A percentile compares a stretch with the other conserved stretches of the same genome.
Evolutionary conservation across 1,140 invertebrate species (phyloP).

Genomic region (Drosophila erecta): DNA sequence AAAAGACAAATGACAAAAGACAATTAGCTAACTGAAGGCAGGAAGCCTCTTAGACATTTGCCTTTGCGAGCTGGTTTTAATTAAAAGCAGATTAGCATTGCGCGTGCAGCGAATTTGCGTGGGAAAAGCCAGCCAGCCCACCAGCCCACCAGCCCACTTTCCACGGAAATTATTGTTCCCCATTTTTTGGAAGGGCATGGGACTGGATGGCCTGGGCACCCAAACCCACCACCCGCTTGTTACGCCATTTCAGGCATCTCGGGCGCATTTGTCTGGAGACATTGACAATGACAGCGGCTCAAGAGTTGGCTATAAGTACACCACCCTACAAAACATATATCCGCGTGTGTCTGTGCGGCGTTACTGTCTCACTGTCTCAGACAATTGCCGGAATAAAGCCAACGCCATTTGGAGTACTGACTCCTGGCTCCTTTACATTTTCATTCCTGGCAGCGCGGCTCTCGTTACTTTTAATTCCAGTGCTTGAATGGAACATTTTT

Average conservation of each 20-base stretch:
- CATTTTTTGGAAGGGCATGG: not conserved
- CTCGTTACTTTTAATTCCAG: conserved; percentile 56
- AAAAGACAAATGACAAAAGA: conserved; percentile 59
- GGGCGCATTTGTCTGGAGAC: conserved; percentile 57
- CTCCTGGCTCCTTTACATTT: not conserved
- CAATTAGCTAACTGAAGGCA: conserved; percentile 52
- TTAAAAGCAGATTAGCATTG: conserved; percentile 81
- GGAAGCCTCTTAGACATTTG: conserved; percentile 68
- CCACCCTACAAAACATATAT: not conserved
- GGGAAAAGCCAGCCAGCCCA: conserved; percentile 1
- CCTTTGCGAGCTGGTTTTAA: conserved; percentile 64
- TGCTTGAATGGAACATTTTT: conserved; percentile 60
- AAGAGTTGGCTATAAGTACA: conserved; percentile 11
- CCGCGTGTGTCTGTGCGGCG: conserved; percentile 6
- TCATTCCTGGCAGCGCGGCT: not conserved
- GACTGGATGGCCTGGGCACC: not conserved
- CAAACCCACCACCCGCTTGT: conserved; percentile 31
- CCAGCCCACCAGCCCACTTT: conserved; percentile 11
- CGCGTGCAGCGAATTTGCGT: conserved; percentile 63
- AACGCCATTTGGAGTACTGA: conserved; percentile 64
- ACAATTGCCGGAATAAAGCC: conserved; percentile 67
- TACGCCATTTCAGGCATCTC: conserved; percentile 48
- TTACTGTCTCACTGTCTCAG: conserved; percentile 56
- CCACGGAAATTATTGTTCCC: conserved; percentile 57
- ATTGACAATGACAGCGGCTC: conserved; percentile 68